Conservation (phyloP, 2,888 invertebrate species). For the Mellilla xanthometata region DNA sequence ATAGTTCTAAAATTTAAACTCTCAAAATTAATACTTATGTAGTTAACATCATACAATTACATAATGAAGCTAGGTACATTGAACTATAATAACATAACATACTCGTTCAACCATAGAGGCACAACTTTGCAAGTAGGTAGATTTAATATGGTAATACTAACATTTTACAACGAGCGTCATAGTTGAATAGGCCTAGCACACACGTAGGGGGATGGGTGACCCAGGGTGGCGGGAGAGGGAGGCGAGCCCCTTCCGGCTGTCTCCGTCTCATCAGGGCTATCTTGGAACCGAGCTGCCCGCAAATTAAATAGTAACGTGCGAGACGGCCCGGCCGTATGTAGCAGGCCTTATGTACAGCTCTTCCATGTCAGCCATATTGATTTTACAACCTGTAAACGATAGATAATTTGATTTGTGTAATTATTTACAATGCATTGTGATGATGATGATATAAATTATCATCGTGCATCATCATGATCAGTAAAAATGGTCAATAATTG, state of each 20-base stretch:
- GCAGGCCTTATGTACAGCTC: constrained; percentile 21
- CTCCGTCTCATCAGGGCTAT: constrained; percentile 78
- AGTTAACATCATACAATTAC: too few species aligned
- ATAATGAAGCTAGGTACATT: too few species aligned
- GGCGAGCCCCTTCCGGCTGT: constrained; percentile 64
- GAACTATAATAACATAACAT: too few species aligned
- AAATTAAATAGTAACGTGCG: constrained; percentile 73
- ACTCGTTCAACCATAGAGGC: too few species aligned
- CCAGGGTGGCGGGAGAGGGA: constrained; percentile 23
- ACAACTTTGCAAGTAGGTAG: background rate
- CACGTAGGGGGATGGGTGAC: constrained; percentile 40
- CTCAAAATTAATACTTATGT: too few species aligned
- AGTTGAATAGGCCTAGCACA: constrained; percentile 65
- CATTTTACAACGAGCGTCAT: constrained; percentile 53
- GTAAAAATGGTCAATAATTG: too few species aligned
- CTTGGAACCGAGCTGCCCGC: constrained; percentile 67
- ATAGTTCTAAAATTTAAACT: too few species aligned
- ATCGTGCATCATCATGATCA: too few species aligned
- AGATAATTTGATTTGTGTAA: too few species aligned
- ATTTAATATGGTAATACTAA: constrained; percentile 22
- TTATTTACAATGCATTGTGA: too few species aligned
- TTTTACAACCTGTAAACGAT: background rate
- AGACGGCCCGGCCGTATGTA: constrained; percentile 35
- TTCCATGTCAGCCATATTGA: constrained; percentile 26
- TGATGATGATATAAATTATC: too few species aligned